These are phyloP conservation scores for Tursiops truncatus DNA, from an alignment of 2,113 vertebrate species.

Conservation along the genomic window DNA sequence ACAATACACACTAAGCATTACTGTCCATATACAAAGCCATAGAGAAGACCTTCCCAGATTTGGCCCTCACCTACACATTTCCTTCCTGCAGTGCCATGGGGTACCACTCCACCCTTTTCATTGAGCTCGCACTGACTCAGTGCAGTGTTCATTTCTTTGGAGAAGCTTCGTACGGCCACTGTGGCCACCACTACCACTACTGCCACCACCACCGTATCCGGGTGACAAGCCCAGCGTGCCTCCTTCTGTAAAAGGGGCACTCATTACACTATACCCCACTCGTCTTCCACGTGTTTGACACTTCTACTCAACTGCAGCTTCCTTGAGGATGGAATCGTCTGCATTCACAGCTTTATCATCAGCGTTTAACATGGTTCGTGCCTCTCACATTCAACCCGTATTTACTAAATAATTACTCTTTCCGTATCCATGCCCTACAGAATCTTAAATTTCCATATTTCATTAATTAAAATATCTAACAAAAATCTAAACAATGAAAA, in stretches of 20 bases:
- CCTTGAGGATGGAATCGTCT: not conserved
- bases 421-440: not conserved
- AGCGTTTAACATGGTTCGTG: not conserved
- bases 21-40: not conserved
- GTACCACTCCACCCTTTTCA: not conserved
- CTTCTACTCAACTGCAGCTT: not conserved
- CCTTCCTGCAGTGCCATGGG: not conserved
- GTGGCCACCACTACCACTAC: not conserved
- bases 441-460: not conserved
- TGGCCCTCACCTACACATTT: not conserved
- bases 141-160: not conserved
- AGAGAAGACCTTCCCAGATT: not conserved
- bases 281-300: not conserved
- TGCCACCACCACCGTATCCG: too few relatives aligned
- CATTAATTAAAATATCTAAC: not conserved
- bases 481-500: not conserved
- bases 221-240: accelerated
- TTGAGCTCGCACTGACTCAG: not conserved
- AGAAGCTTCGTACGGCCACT: not conserved
- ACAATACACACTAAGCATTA: not conserved
- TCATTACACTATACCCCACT: not conserved
- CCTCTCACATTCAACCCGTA: not conserved
- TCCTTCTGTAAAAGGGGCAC: accelerated
- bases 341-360: not conserved
- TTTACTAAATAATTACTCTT: not conserved